Conservation (phyloP, 2,888 invertebrate genomes). For the Drosophila prolongata region DNA sequence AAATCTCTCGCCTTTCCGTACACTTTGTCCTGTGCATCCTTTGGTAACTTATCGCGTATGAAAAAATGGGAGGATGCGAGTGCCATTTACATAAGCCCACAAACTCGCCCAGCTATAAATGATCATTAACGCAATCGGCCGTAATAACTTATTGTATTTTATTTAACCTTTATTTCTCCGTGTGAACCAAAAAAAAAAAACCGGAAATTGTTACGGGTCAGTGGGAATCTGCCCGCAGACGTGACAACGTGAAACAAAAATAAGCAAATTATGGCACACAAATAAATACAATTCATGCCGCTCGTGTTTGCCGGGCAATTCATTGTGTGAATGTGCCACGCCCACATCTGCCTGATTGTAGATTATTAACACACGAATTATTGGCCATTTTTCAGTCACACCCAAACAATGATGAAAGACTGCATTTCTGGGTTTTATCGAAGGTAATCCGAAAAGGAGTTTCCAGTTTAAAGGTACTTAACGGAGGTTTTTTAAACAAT, state of each 20-base stretch:
- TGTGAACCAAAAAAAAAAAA: slow-evolving; percentile 8
- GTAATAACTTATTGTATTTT: slow-evolving; percentile 65
- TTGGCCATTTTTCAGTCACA: slow-evolving; percentile 46
- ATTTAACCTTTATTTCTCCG: slow-evolving; percentile 39
- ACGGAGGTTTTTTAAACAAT: background rate
- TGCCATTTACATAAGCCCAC: slow-evolving; percentile 60
- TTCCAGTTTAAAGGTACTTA: background rate
- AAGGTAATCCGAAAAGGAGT: background rate
- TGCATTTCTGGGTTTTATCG: background rate
- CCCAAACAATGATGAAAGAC: slow-evolving; percentile 8
- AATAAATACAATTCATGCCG: slow-evolving; percentile 58
- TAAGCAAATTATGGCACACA: slow-evolving; percentile 49
- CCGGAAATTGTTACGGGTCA: slow-evolving; percentile 59
- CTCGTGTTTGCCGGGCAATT: slow-evolving; percentile 28
- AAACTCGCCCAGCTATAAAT: slow-evolving; percentile 55
- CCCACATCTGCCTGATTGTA: slow-evolving; percentile 43
- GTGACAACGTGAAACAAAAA: slow-evolving; percentile 57
- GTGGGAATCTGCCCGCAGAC: slow-evolving; percentile 57
- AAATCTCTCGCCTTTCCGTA: slow-evolving; percentile 42
- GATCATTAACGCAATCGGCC: slow-evolving; percentile 65
- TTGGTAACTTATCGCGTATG: slow-evolving; percentile 3
- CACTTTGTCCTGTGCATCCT: slow-evolving; percentile 26
- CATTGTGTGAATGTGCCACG: slow-evolving; percentile 41
- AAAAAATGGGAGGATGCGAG: background rate
- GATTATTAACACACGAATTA: slow-evolving; percentile 65